Conservation (phyloP, 2,113 vertebrate species). For the Rhizomys pruinosus region DNA sequence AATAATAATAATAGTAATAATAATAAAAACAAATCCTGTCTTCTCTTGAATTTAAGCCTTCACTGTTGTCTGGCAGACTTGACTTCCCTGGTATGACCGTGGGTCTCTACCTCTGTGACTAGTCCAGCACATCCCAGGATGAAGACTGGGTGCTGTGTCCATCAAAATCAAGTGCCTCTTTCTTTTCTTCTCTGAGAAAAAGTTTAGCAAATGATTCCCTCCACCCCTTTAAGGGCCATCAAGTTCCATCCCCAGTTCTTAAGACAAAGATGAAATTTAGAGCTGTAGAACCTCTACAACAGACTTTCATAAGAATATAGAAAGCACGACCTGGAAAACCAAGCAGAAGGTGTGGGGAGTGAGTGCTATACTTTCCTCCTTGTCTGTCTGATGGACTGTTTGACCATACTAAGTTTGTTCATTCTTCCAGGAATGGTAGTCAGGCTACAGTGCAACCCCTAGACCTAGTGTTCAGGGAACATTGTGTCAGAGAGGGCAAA, state of each 20-base stretch:
- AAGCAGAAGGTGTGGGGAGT: background rate
- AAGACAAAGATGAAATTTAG: background rate
- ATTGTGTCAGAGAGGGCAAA: too few species aligned
- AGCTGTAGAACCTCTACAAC: background rate
- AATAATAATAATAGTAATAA: too few species aligned
- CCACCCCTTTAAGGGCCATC: background rate
- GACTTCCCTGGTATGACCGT: accelerated
- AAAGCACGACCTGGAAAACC: background rate
- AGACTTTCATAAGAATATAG: background rate
- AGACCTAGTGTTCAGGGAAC: too few species aligned
- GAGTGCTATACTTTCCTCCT: background rate
- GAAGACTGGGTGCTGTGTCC: background rate
- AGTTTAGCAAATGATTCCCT: background rate
- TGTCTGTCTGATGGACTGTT: background rate
- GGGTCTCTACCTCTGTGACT: background rate
- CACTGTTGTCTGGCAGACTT: too few species aligned
- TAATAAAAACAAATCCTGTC: too few species aligned
- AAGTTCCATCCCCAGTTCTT: background rate
- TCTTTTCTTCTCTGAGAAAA: conserved; percentile 32
- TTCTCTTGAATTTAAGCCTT: too few species aligned
- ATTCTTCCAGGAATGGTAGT: background rate
- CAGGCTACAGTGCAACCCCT: too few species aligned
- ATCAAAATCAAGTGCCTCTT: background rate
- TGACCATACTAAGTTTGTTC: background rate
- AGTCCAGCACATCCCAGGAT: background rate